Evolutionary conservation across 2,888 invertebrate species (phyloP).

Genomic region (Diachrysia chrysitis): DNA sequence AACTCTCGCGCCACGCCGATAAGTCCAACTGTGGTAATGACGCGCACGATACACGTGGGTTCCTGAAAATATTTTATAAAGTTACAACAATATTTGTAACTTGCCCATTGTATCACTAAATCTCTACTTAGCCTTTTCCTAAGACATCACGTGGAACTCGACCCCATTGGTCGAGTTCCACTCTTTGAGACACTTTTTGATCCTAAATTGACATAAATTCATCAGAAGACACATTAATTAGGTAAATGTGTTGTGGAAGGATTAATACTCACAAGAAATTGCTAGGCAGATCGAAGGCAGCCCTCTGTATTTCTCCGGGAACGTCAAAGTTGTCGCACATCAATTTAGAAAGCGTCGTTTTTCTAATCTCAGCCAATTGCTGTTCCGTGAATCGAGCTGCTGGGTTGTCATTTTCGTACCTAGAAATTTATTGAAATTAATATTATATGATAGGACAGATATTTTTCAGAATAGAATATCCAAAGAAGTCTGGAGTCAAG

Average conservation of each 20-base stretch:
- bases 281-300: slow-evolving; percentile 96
- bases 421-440: slow-evolving; percentile 57
- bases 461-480: too few species aligned
- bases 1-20: slow-evolving; percentile 95
- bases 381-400: slow-evolving; percentile 94
- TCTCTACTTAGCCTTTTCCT: background rate
- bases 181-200: too few species aligned
- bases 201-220: too few species aligned
- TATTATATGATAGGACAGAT: too few species aligned
- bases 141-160: too few species aligned
- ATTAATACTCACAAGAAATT: slow-evolving; percentile 92
- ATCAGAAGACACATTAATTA: too few species aligned
- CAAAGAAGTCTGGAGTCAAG: background rate
- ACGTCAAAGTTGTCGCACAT: slow-evolving; percentile 97
- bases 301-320: slow-evolving; percentile 95
- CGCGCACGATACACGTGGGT: slow-evolving; percentile 95
- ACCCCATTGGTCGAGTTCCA: too few species aligned
- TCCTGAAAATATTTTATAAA: slow-evolving; percentile 89
- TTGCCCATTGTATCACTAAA: too few species aligned
- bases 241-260: too few species aligned
- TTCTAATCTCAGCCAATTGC: slow-evolving; percentile 96
- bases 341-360: slow-evolving; percentile 94
- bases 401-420: slow-evolving; percentile 96
- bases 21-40: slow-evolving; percentile 94
- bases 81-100: background rate